A percentile compares a stretch with the other conserved stretches of the same genome.
phyloP scores from a whole-genome alignment of 1,140 invertebrate genomes.

The Dreissena rostriformis region DNA sequence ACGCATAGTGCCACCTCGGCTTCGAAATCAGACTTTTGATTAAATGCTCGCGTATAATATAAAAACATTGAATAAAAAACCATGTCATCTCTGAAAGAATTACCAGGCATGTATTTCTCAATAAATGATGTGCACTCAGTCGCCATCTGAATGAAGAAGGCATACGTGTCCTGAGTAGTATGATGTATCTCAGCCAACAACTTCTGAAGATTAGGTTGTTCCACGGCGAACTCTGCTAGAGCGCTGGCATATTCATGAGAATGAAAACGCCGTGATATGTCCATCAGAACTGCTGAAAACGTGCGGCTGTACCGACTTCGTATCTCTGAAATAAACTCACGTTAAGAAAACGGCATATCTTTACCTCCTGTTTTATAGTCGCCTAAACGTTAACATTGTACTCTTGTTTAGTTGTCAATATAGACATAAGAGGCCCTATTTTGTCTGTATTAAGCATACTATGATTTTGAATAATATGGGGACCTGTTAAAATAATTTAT shows the following conservation, averaged over 20 bases:
- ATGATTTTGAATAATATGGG: background rate
- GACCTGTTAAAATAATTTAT: background rate
- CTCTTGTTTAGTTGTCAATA: no score
- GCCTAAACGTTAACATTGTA: no score
- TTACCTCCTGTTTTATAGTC: no score
- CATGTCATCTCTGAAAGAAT: background rate
- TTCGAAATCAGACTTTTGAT: background rate
- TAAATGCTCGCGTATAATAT: background rate
- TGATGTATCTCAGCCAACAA: conserved; percentile 26
- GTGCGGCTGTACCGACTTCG: conserved; percentile 22
- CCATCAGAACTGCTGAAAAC: conserved; percentile 32
- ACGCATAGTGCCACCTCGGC: background rate
- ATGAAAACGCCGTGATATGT: conserved; percentile 15
- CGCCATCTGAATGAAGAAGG: conserved; percentile 45
- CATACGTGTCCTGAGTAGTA: conserved; percentile 27
- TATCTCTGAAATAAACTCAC: conserved; percentile 23
- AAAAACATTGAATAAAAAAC: background rate
- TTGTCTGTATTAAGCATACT: no score
- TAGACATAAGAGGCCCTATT: no score
- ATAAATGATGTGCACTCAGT: conserved; percentile 19
- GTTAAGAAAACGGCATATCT: no score
- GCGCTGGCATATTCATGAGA: conserved; percentile 23
- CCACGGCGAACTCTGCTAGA: conserved; percentile 17
- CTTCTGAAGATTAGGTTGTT: conserved; percentile 41
- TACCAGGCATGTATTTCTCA: conserved; percentile 35